phyloP scores from a whole-genome alignment of 2,888 invertebrate species.

The Bursaphelenchus okinawaensis region DNA sequence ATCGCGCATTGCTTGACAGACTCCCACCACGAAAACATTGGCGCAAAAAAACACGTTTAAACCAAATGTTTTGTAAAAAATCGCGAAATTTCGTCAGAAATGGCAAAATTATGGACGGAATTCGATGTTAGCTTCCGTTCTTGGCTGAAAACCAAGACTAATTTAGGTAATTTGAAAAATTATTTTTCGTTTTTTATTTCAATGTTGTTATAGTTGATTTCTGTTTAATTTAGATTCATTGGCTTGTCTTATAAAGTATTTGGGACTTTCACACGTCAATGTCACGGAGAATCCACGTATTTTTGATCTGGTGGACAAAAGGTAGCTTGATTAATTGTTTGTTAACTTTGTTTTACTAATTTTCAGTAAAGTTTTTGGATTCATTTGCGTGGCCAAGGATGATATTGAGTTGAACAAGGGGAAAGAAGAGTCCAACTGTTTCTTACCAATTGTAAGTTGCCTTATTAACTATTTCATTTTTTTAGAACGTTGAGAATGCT shows the following conservation, averaged over 20 bases:
- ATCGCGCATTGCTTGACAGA: not conserved
- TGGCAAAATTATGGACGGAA: not conserved
- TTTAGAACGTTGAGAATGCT: slow-evolving; percentile 1
- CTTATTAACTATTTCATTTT: not conserved
- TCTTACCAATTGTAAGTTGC: not conserved
- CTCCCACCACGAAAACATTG: not conserved
- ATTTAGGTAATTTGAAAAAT: not conserved
- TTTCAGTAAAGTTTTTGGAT: not conserved
- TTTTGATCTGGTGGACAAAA: not conserved
- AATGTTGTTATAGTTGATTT: not conserved
- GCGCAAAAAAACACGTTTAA: no score
- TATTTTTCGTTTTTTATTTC: not conserved
- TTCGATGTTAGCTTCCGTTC: not conserved
- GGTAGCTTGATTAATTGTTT: not conserved
- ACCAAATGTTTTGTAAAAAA: not conserved
- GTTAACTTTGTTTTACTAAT: not conserved
- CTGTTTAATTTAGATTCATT: not conserved
- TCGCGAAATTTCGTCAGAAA: no score
- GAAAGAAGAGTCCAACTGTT: not conserved
- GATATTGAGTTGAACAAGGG: not conserved
- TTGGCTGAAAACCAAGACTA: not conserved
- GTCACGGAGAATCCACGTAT: not conserved
- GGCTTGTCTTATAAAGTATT: not conserved
- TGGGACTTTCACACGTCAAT: not conserved
- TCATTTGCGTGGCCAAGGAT: not conserved